Percentiles rank a stretch among this genome's conserved stretches.
phyloP scores from a whole-genome alignment of 2,113 vertebrate genomes.

The Hypomesus transpacificus region DNA sequence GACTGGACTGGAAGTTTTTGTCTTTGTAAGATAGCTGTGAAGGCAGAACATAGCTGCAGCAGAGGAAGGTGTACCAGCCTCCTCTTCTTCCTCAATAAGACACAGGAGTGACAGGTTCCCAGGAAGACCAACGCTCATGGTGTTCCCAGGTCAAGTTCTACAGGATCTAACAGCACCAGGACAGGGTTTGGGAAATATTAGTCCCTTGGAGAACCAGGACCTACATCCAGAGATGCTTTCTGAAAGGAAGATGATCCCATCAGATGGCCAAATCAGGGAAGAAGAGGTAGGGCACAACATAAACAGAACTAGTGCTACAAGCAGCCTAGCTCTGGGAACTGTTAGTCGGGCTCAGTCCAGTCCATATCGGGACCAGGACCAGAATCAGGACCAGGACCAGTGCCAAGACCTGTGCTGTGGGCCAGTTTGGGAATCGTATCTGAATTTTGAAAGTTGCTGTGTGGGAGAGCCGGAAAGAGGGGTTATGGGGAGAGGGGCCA shows the following conservation, averaged over 20 bases:
- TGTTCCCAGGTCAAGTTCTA: no score
- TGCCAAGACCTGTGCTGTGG: no score
- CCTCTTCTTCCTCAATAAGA: neutral
- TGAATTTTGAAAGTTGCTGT: no score
- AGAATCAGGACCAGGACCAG: no score
- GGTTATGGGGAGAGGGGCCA: no score
- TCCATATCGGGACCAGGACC: no score
- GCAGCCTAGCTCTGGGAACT: neutral
- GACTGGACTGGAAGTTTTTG: slow-evolving; percentile 5
- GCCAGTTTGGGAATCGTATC: no score
- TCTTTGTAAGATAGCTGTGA: slow-evolving; percentile 26
- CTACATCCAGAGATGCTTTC: slow-evolving; percentile 3
- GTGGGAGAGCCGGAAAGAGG: no score
- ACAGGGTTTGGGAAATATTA: neutral
- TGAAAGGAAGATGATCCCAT: neutral
- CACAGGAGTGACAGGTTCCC: no score
- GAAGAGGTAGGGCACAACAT: neutral
- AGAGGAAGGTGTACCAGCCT: neutral
- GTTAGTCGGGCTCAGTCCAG: no score
- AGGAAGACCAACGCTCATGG: no score
- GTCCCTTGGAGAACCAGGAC: neutral
- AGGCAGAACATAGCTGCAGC: neutral
- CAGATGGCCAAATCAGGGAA: neutral
- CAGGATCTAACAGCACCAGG: no score
- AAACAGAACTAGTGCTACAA: neutral